These are phyloP conservation scores for Tragelaphus eurycerus DNA, from an alignment of 2,797 vertebrate species.

Conservation along the genomic window DNA sequence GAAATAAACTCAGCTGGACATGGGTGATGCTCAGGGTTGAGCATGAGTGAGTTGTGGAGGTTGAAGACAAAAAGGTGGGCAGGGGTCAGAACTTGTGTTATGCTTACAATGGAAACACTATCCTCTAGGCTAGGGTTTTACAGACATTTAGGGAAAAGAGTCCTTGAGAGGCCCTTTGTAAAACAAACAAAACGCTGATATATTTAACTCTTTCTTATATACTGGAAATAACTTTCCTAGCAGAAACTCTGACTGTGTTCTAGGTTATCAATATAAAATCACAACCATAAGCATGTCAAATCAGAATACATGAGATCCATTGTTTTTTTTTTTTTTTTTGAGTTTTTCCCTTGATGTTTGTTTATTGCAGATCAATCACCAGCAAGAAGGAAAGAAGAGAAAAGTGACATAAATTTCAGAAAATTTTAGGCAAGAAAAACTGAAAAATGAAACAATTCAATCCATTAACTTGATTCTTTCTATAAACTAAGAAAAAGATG, in stretches of 20 bases:
- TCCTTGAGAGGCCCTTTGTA: conserved; percentile 26
- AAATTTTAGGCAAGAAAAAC: not conserved
- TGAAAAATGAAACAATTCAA: not conserved
- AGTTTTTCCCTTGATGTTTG: conserved; percentile 5
- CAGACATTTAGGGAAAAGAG: conserved; percentile 50
- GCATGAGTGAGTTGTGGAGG: not conserved
- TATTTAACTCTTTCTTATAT: conserved; percentile 60
- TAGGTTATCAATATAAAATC: conserved; percentile 66
- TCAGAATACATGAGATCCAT: conserved; percentile 47
- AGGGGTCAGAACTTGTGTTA: not conserved
- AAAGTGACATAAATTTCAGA: not conserved
- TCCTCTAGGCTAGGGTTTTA: conserved; percentile 28
- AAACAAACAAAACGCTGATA: conserved; percentile 56
- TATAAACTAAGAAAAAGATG: conserved; percentile 22
- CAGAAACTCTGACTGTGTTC: conserved; percentile 71
- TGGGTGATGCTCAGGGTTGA: not conserved
- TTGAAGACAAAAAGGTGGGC: not conserved
- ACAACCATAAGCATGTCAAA: conserved; percentile 57
- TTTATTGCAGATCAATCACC: conserved; percentile 18
- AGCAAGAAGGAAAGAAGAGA: not conserved
- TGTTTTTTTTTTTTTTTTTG: conserved; percentile 30
- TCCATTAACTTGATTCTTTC: conserved; percentile 2
- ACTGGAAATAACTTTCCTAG: conserved; percentile 68
- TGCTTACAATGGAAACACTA: not conserved
- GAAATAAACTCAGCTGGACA: conserved; percentile 4